These are phyloP conservation scores for Proales similis DNA, from an alignment of 1,140 invertebrate species.

Conservation along the genomic window DNA sequence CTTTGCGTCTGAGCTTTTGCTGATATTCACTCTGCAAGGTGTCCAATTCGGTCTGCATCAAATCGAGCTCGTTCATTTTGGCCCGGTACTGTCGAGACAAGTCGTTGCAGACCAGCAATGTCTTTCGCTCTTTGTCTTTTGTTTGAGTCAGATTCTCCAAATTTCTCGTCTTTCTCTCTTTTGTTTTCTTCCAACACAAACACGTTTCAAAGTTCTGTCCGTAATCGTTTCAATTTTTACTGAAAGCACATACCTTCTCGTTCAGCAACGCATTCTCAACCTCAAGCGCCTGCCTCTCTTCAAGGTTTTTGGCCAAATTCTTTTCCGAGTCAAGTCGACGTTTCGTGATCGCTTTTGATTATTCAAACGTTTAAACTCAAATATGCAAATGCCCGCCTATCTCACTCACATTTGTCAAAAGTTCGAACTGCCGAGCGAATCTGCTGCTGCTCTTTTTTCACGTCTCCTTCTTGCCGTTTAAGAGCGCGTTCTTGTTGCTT, in stretches of 20 bases:
- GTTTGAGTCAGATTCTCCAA: slow-evolving; percentile 37
- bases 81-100: slow-evolving; percentile 44
- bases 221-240: not conserved
- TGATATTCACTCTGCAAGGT: slow-evolving; percentile 47
- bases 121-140: slow-evolving; percentile 43
- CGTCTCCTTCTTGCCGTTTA: slow-evolving; percentile 49
- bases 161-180: slow-evolving; percentile 42
- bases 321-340: slow-evolving; percentile 47
- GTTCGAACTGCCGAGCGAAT: slow-evolving; percentile 48
- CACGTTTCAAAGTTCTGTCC: not conserved
- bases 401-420: slow-evolving; percentile 47
- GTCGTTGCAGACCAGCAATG: slow-evolving; percentile 44
- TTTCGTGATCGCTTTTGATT: slow-evolving; percentile 45
- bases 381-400: not conserved
- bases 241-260: slow-evolving; percentile 44
- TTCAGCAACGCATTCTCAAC: slow-evolving; percentile 45
- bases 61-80: slow-evolving; percentile 46
- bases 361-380: not conserved
- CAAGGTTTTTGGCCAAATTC: slow-evolving; percentile 46
- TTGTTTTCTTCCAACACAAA: slow-evolving; percentile 41
- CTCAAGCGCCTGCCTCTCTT: slow-evolving; percentile 46
- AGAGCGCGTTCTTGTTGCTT: slow-evolving; percentile 51
- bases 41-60: slow-evolving; percentile 45
- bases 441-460: slow-evolving; percentile 48
- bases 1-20: slow-evolving; percentile 47